Conservation (phyloP, 2,797 vertebrate species). For the Thalassophryne amazonica region DNA sequence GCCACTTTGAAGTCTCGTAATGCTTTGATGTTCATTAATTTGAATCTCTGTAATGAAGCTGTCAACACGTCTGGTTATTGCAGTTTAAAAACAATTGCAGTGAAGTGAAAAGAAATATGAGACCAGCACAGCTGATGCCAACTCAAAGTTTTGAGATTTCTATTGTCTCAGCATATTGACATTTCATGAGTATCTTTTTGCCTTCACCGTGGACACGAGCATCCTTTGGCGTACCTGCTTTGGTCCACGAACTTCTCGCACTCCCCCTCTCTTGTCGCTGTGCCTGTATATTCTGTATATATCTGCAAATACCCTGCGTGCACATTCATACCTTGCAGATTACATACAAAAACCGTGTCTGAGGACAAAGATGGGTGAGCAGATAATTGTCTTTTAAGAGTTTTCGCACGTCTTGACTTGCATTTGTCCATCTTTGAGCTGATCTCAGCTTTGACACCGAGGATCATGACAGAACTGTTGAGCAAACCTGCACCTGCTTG, state of each 20-base stretch:
- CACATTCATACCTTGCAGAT: constrained; percentile 5
- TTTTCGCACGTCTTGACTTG: constrained; percentile 6
- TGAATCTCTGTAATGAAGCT: too few species aligned
- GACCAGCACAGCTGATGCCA: too few species aligned
- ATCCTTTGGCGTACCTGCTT: constrained; percentile 18
- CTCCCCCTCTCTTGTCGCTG: background rate
- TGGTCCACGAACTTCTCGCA: constrained; percentile 8
- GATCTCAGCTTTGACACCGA: constrained; percentile 8
- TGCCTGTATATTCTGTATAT: background rate
- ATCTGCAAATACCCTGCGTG: background rate
- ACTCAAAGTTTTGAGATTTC: too few species aligned
- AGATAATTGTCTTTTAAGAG: constrained; percentile 11
- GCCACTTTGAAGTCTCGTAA: background rate
- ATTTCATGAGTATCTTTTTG: background rate
- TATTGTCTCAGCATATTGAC: too few species aligned
- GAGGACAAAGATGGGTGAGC: background rate
- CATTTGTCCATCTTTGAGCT: constrained; percentile 13
- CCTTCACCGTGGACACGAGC: background rate
- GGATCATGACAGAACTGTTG: background rate
- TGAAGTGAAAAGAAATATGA: too few species aligned
- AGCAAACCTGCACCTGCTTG: constrained; percentile 6
- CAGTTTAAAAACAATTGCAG: too few species aligned
- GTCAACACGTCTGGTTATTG: too few species aligned
- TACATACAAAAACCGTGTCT: background rate
- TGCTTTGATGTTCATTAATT: background rate